These are phyloP conservation scores for Spatulosminthurus flaviceps DNA, from an alignment of 2,888 invertebrate species.

Conservation along the genomic window DNA sequence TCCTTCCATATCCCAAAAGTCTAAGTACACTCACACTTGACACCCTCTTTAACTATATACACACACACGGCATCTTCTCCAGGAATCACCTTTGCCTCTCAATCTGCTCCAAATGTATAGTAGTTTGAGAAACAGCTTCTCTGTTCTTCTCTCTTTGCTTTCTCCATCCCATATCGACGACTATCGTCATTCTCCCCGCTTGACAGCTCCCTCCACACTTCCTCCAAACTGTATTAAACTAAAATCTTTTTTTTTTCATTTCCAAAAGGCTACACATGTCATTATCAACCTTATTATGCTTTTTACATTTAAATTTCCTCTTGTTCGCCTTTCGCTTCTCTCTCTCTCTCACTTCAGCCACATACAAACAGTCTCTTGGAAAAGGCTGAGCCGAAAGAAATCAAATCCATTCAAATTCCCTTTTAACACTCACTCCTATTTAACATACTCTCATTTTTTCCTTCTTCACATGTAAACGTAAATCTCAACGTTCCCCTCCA, in stretches of 20 bases:
- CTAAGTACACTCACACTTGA: slow-evolving; percentile 40
- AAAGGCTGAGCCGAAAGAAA: no score
- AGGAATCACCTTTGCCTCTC: slow-evolving; percentile 18
- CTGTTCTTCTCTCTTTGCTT: background rate
- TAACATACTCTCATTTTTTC: no score
- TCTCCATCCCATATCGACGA: slow-evolving; percentile 1
- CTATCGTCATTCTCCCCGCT: background rate
- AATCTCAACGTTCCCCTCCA: no score
- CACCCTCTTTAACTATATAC: slow-evolving; percentile 27
- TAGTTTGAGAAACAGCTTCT: background rate
- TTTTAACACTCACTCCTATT: no score
- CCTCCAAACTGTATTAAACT: slow-evolving; percentile 15
- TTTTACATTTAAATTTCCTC: slow-evolving; percentile 9
- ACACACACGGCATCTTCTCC: slow-evolving; percentile 9
- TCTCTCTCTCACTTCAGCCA: no score
- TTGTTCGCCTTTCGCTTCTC: background rate
- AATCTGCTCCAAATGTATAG: background rate
- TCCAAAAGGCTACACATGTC: slow-evolving; percentile 23
- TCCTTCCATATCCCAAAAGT: slow-evolving; percentile 25
- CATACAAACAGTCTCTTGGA: no score
- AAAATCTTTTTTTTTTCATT: background rate
- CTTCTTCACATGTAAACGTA: no score
- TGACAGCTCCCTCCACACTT: background rate
- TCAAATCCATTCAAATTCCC: no score
- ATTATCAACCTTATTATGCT: slow-evolving; percentile 19